Conservation (phyloP, 2,113 vertebrate species). For the Alectura lathami region DNA sequence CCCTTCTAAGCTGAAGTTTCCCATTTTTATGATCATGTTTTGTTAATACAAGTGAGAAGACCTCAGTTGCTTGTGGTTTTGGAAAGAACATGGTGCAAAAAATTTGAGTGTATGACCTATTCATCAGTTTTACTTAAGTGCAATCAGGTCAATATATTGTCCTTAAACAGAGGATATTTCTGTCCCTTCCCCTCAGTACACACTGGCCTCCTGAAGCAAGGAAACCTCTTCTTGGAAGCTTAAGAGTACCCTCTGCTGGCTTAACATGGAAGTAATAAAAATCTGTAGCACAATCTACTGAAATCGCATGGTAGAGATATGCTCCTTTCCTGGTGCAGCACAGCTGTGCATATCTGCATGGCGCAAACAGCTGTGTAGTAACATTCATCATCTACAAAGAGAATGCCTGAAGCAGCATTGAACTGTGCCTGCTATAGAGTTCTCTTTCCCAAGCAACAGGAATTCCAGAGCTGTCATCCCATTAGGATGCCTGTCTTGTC, state of each 20-base stretch:
- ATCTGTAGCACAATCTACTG: neutral
- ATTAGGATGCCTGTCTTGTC: neutral
- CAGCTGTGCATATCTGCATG: neutral
- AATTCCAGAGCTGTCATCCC: neutral
- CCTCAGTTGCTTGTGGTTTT: neutral
- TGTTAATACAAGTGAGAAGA: neutral
- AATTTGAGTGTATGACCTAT: neutral
- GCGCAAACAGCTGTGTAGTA: neutral
- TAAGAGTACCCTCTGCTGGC: constrained; percentile 60
- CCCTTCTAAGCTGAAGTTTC: neutral
- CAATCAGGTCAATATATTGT: neutral
- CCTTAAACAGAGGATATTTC: neutral
- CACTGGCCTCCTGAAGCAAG: neutral
- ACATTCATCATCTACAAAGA: constrained; percentile 14
- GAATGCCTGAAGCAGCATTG: neutral
- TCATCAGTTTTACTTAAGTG: neutral
- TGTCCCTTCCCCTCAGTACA: neutral
- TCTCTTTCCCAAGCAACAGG: constrained; percentile 4
- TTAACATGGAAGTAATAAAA: neutral
- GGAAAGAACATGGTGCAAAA: neutral
- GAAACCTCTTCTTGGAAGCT: neutral
- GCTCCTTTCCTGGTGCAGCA: neutral
- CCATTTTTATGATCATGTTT: neutral
- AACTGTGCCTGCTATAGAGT: neutral
- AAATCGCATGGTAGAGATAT: fast-evolving